Evolutionary conservation across 2,113 vertebrate species (phyloP), one percentile per base, ranked within the genome.

Genomic region (Sinocyclocheilus anophthalmus): DNA sequence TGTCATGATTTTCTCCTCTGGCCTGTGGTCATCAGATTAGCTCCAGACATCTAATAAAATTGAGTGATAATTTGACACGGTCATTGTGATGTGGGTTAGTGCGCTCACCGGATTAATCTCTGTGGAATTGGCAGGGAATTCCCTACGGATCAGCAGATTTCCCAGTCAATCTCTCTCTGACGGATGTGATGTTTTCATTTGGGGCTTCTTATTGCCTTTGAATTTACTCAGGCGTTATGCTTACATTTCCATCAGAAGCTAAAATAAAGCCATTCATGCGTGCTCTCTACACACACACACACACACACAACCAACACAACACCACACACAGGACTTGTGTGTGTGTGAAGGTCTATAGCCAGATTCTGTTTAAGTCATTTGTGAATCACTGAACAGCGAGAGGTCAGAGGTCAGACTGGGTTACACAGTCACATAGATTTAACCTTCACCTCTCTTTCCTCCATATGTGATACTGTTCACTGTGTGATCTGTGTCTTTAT

Each of bases 331-430:
- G 42, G 26, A 57, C 48, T 39, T 39, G 55, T 61, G 65, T 70
- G 26, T 22, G 18, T 69, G 24, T 20, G 18, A 11, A 6, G 24
- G 77, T 45, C 93, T 93, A 93, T 94, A 94, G 89, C 92, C 93
- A 90, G 90, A 91, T 89, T 90, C 89, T 91, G 91, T 93, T 92
- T 94, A 94, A n/a, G n/a, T n/a, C n/a, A n/a, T n/a, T n/a, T 94
- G 90, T 91, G 92, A 92, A 90, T 90, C 79, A 75, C 88, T 92
- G 89, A 89, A 91, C 86, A 78, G 90, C 87, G 88, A 75, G 86
- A 65, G 67, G 76, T 89, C 90, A 93, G 91, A 93, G 94, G 93
- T 94, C 93, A 94, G 88, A 86, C 22, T 70, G 89, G 91, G 91
- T 93, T 93, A 91, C 83, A 90, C 92, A 91, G 91, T 91, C 90